Evolutionary conservation across 2,113 vertebrate species (phyloP), one percentile per base, ranked within the genome.

Genomic region (Cephalopterus ornatus): DNA sequence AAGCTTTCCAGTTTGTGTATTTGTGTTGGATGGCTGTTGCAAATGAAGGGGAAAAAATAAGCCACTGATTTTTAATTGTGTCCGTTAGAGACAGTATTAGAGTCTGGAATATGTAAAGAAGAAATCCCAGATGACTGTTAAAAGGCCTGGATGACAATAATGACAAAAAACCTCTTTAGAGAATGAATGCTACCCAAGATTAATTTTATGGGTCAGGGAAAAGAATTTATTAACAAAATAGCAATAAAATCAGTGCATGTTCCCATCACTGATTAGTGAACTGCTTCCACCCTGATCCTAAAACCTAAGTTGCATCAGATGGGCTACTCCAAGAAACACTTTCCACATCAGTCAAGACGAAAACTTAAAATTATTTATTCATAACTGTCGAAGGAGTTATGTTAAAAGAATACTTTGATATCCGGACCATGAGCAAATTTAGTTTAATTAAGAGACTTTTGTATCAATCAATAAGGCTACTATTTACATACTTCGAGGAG

Each of bases 1-100:
- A 99, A 89, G 98, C 98, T 98, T 99, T 99, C 99, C 99, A 99
- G 99, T 99, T 99, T 92, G 99, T 98, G 97, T 98, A 99, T 97
- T 99, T 99, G 97, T 99, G 99, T 94, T 99, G 99, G 98, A 99
- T 99, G 94, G 99, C 99, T 99, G 96, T 97, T 97, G 96, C 55
- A 95, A 97, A 97, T 85, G 84, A 98, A 98, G 86, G 92, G 85
- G 92, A 79, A 93, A 92, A 95, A 96, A 92, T 95, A 92, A 96
- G 70, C 71, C 80, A 95, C 78, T 94, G 75, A 55, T 89, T 94
- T 95, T 92, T 86, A 93, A 89, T 78, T 95, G 80, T 89, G 88
- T 88, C 83, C 12, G 0, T 93, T 84, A 95, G 41, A 95, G 86
- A 96, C 47, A 91, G 49, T 42, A 85, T 83, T 88, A 96, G 79